Base-by-base conservation (phyloP, 2,888 invertebrate genomes). In the Protodeltote pygarga region DNA sequence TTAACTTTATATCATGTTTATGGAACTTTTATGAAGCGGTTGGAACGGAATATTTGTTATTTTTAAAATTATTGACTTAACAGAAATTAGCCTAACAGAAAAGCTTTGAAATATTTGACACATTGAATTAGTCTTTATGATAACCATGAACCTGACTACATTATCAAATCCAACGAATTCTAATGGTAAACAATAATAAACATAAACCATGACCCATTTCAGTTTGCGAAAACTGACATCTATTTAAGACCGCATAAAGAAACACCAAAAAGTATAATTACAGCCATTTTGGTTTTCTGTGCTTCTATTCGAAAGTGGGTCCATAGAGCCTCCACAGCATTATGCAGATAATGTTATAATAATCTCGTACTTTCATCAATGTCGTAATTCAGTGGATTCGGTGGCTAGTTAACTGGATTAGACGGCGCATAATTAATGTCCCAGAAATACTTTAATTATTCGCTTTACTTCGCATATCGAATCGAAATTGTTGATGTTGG, bases 321-420 rank as follows among this genome's bases (percentile, higher is more conserved):
- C 60, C 42, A 50, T 47, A 27, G n/a, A n/a, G n/a, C n/a, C 35
- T 41, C 48, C 52, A 61, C 49, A 47, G 47, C 57, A 53, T 58
- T 59, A 70, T 68, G 65, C 53, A 65, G 71, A 70, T 67, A 53
- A 38, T 61, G 35, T 46, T 65, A 65, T 63, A 71, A 63, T 70
- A 68, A 68, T 70, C 69, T 71, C 51, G 23, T 31, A 70, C 69
- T 70, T 70, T 70, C 69, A 70, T 70, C 69, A 71, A 68, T 71
- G 65, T 57, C 63, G 69, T 70, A 70, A 67, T 60, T 70, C 47
- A 41, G 16, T 51, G 34, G 63, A 54, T 60, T 44, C 63, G 55
- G 55, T 63, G 41, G 48, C 29, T 53, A 51, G 51, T 38, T 63
- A 68, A 68, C 42, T 60, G 25, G 60, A 51, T 41, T 52, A 57